These are phyloP conservation scores for Rhinolophus ferrumequinum DNA, from an alignment of 2,113 vertebrate species.

Conservation along the genomic window DNA sequence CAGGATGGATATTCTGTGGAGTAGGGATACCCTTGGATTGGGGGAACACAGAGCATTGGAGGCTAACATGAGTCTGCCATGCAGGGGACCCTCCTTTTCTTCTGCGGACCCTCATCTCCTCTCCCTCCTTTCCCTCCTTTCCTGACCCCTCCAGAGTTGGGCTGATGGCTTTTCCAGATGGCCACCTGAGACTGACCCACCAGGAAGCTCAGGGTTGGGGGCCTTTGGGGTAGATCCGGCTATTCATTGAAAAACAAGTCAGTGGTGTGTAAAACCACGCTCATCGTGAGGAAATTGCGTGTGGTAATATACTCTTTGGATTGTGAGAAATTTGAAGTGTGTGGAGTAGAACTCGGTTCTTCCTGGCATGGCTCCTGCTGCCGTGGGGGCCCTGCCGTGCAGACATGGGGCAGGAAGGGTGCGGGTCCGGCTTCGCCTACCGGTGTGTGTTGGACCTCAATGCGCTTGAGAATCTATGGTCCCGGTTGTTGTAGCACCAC, in stretches of 20 bases:
- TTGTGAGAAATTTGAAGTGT: not conserved
- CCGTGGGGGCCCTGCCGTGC: not conserved
- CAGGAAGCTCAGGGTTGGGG: not conserved
- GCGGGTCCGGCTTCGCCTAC: not conserved
- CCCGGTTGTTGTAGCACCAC: not conserved
- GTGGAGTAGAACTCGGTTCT: not conserved
- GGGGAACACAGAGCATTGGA: not conserved
- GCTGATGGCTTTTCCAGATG: not conserved
- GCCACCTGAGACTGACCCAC: not conserved
- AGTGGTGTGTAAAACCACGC: not conserved
- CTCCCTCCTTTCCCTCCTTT: not conserved
- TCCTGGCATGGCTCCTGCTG: not conserved
- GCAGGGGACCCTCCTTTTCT: not conserved
- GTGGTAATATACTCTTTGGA: not conserved
- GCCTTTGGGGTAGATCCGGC: not conserved
- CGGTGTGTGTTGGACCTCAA: no score
- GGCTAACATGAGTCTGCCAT: not conserved
- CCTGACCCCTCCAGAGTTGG: not conserved
- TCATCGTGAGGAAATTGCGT: not conserved
- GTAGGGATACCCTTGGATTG: not conserved
- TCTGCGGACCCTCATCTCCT: not conserved
- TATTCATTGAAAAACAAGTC: not conserved
- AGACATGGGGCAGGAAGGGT: not conserved
- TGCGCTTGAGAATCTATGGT: accelerated
- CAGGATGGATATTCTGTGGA: not conserved